Evolutionary conservation across 2,888 invertebrate species (phyloP).

Genomic region (Parnassius smintheus): DNA sequence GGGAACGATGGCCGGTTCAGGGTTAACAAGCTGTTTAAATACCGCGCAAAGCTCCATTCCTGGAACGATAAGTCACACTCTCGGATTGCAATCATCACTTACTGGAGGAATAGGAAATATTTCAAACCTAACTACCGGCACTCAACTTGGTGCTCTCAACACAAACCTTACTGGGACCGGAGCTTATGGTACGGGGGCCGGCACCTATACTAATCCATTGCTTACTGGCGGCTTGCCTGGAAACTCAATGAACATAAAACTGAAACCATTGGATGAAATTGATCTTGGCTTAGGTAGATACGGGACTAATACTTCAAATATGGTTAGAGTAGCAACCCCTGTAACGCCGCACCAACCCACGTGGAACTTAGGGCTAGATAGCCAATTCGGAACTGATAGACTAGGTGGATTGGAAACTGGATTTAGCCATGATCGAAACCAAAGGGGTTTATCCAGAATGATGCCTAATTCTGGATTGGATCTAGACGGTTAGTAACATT

Average conservation of each 20-base stretch:
- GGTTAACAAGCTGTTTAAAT: conserved; percentile 67
- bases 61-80: conserved; percentile 64
- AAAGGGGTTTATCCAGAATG: conserved; percentile 78
- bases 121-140: conserved; percentile 63
- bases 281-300: conserved; percentile 84
- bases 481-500: conserved; percentile 64
- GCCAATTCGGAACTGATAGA: conserved; percentile 82
- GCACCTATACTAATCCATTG: conserved; percentile 85
- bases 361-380: conserved; percentile 83
- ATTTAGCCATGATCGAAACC: conserved; percentile 82
- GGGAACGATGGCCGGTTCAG: conserved; percentile 74
- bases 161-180: conserved; percentile 64
- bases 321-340: conserved; percentile 82
- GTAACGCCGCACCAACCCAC: conserved; percentile 83
- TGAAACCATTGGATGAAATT: conserved; percentile 87
- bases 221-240: conserved; percentile 80
- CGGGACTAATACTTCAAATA: conserved; percentile 63
- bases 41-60: conserved; percentile 71
- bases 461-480: conserved; percentile 72
- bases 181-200: conserved; percentile 63
- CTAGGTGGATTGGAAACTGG: conserved; percentile 78
- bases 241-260: conserved; percentile 82
- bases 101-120: conserved; percentile 69
- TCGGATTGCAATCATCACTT: conserved; percentile 69
- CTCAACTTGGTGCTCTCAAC: conserved; percentile 66